Percentiles rank a stretch among this genome's conserved stretches.
Evolutionary conservation across 2,797 vertebrate species (phyloP).

Genomic region (Yasuhikotakia modesta): DNA sequence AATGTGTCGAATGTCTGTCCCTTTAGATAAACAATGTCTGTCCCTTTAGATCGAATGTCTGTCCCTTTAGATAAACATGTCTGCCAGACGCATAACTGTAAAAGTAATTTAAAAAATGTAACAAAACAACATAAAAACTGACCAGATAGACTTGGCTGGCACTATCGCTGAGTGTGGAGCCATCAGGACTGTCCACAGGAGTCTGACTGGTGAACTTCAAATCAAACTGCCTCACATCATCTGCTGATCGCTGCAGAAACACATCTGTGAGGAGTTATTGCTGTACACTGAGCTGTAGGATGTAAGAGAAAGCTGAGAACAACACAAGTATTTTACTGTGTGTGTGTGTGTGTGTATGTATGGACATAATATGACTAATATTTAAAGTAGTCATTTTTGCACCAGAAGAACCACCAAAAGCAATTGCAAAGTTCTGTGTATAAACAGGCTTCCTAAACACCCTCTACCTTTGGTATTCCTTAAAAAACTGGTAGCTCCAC

Average conservation of each 20-base stretch:
- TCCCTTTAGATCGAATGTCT: not conserved
- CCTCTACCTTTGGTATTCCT: not conserved
- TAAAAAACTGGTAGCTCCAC: not conserved
- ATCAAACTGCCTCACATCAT: slow-evolving; percentile 97
- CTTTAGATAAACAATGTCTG: slow-evolving; percentile 40
- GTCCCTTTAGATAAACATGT: slow-evolving; percentile 39
- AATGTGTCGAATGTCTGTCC: not conserved
- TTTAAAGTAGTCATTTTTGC: not conserved
- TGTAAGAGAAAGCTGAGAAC: not conserved
- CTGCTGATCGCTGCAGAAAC: slow-evolving; percentile 85
- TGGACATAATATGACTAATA: not conserved
- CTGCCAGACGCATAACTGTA: slow-evolving; percentile 30
- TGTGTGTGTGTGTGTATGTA: not conserved
- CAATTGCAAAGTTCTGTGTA: no score
- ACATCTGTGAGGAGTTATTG: slow-evolving; percentile 3
- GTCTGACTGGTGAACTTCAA: slow-evolving; percentile 98
- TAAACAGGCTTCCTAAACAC: no score
- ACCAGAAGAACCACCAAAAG: not conserved
- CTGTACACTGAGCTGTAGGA: not conserved
- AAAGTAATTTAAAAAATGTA: not conserved
- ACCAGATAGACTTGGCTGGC: slow-evolving; percentile 97
- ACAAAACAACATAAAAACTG: slow-evolving; percentile 52
- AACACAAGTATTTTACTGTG: not conserved
- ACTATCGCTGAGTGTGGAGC: slow-evolving; percentile 95
- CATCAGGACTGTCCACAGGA: slow-evolving; percentile 95